Evolutionary conservation across 2,888 invertebrate genomes (phyloP).

Genomic region (Caenorhabditis zanzibari): DNA sequence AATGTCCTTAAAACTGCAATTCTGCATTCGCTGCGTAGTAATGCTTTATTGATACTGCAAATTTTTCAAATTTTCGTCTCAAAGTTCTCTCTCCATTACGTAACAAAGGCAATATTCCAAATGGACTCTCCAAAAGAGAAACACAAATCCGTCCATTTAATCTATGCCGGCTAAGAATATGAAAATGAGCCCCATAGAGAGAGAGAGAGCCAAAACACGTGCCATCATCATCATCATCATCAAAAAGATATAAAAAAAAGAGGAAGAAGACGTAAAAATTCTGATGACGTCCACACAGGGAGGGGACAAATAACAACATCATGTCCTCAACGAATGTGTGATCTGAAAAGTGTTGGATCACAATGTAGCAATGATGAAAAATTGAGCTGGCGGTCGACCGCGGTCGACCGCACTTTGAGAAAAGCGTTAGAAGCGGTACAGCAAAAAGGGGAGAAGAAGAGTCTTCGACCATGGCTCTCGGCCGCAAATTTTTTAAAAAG

Average conservation of each 20-base stretch:
- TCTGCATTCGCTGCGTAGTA: too few relatives aligned
- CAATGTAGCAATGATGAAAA: too few relatives aligned
- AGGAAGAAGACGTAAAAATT: neutral
- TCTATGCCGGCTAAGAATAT: neutral
- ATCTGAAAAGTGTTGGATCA: neutral
- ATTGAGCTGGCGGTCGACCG: too few relatives aligned
- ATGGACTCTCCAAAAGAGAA: neutral
- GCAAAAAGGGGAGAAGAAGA: too few relatives aligned
- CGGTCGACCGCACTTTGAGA: too few relatives aligned
- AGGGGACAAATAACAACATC: neutral
- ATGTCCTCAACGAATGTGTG: neutral
- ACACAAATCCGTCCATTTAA: too few relatives aligned
- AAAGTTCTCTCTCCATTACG: constrained; percentile 2
- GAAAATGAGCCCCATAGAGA: neutral
- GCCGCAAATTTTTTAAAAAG: too few relatives aligned
- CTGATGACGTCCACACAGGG: neutral
- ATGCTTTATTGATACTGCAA: too few relatives aligned
- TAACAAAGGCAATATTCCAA: constrained; percentile 14
- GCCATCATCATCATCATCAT: neutral
- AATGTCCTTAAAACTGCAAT: neutral
- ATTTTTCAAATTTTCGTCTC: too few relatives aligned
- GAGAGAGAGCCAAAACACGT: neutral
- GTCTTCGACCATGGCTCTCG: too few relatives aligned
- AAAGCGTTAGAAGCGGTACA: too few relatives aligned
- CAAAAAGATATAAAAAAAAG: neutral